Conservation (phyloP, 2,888 invertebrate species). For the Leptinotarsa tumamoca region DNA sequence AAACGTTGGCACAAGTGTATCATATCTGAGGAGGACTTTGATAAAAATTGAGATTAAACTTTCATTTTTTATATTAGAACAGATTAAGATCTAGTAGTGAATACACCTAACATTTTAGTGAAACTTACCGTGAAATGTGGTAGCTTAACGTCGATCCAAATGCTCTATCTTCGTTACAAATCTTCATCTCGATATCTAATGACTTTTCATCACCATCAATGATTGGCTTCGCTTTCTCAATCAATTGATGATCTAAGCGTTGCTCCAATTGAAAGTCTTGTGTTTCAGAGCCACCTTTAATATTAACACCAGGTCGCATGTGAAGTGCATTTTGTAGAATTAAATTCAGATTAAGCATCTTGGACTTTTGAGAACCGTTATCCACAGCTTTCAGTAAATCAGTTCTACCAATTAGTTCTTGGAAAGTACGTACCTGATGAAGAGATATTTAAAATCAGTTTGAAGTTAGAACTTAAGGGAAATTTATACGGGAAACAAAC, state of each 20-base stretch:
- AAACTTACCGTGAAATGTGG: conserved; percentile 88
- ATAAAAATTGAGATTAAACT: too few relatives aligned
- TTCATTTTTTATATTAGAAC: too few relatives aligned
- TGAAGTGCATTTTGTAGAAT: conserved; percentile 91
- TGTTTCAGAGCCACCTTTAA: conserved; percentile 83
- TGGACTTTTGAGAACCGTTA: conserved; percentile 80
- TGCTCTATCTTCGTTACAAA: conserved; percentile 92
- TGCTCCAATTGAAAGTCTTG: conserved; percentile 91
- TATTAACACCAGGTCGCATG: conserved; percentile 90
- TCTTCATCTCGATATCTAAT: conserved; percentile 80
- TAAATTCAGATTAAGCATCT: conserved; percentile 84
- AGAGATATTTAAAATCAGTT: background rate
- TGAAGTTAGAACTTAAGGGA: too few relatives aligned
- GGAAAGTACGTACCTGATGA: conserved; percentile 60
- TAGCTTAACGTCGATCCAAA: conserved; percentile 96
- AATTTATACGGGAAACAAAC: too few relatives aligned
- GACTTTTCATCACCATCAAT: conserved; percentile 78
- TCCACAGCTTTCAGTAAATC: conserved; percentile 86
- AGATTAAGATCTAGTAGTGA: background rate
- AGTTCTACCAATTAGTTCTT: conserved; percentile 90
- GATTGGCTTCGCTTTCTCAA: conserved; percentile 79
- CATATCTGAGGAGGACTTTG: too few relatives aligned
- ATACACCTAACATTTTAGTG: background rate
- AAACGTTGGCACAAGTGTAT: too few relatives aligned
- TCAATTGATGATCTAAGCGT: conserved; percentile 82